Conservation (phyloP, 2,113 vertebrate genomes). For the Helogale parvula region DNA sequence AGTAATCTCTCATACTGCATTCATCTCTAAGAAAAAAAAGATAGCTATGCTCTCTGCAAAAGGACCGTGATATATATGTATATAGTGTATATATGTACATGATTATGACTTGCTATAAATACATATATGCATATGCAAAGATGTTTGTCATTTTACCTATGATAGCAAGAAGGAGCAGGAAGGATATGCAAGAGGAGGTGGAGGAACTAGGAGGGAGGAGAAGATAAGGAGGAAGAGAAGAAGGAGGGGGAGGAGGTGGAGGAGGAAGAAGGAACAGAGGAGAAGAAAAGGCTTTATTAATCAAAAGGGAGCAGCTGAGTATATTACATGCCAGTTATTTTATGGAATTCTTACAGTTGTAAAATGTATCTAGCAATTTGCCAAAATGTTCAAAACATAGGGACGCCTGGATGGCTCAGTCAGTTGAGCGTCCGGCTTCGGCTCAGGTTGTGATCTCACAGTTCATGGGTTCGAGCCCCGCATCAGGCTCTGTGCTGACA, state of each 20-base stretch:
- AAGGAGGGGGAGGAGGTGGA: background rate
- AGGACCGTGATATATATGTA: background rate
- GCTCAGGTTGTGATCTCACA: too few species aligned
- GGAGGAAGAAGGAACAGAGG: background rate
- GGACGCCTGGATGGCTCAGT: too few species aligned
- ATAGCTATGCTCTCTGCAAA: background rate
- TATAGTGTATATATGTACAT: background rate
- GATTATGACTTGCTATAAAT: background rate
- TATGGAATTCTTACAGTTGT: background rate
- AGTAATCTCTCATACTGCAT: background rate
- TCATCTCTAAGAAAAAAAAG: background rate
- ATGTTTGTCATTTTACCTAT: conserved; percentile 16
- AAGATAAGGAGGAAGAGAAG: background rate
- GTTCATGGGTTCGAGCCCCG: too few species aligned
- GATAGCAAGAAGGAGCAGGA: background rate
- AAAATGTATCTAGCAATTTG: background rate
- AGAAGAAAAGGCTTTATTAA: background rate
- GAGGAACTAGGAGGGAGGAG: background rate
- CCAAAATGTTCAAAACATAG: background rate
- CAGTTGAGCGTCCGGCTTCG: too few species aligned
- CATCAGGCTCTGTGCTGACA: too few species aligned
- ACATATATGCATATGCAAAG: background rate
- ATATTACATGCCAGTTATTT: background rate
- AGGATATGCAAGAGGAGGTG: background rate
- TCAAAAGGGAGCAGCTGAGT: background rate